Evolutionary conservation across 2,888 invertebrate species (phyloP).

Genomic region (Dolomedes plantarius): DNA sequence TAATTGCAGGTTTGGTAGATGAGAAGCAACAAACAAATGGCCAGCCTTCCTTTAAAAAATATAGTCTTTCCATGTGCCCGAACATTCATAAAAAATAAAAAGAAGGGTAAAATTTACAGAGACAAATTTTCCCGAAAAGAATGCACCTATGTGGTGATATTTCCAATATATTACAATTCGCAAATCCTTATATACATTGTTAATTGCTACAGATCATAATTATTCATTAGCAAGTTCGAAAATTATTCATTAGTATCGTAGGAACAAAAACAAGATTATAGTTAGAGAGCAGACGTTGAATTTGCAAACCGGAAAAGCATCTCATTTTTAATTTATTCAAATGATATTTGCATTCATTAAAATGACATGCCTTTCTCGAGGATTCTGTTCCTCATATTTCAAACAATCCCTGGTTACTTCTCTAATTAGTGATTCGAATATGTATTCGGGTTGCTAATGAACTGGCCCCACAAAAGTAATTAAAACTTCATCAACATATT

Average conservation of each 20-base stretch:
- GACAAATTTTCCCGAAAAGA: too few species aligned
- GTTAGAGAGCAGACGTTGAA: not conserved
- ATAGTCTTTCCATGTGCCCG: too few species aligned
- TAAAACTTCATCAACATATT: slow-evolving; percentile 63
- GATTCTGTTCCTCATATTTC: not conserved
- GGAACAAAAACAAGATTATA: not conserved
- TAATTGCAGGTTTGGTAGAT: too few species aligned
- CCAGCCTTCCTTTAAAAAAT: too few species aligned
- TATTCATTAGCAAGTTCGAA: not conserved
- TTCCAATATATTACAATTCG: too few species aligned
- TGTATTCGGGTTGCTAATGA: slow-evolving; percentile 14
- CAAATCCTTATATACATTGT: too few species aligned
- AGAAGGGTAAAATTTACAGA: too few species aligned
- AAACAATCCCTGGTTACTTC: not conserved
- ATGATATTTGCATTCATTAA: slow-evolving; percentile 10
- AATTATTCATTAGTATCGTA: not conserved
- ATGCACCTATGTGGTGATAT: too few species aligned
- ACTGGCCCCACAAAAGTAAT: slow-evolving; percentile 36
- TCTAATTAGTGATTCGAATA: slow-evolving; percentile 5
- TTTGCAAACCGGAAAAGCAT: not conserved
- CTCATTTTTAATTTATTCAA: slow-evolving; percentile 9
- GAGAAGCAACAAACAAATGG: too few species aligned
- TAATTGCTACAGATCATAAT: too few species aligned
- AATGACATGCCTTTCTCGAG: not conserved
- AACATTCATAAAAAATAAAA: too few species aligned